Evolutionary conservation across 1,140 invertebrate genomes (phyloP).

Genomic region (Orchestia grillus): DNA sequence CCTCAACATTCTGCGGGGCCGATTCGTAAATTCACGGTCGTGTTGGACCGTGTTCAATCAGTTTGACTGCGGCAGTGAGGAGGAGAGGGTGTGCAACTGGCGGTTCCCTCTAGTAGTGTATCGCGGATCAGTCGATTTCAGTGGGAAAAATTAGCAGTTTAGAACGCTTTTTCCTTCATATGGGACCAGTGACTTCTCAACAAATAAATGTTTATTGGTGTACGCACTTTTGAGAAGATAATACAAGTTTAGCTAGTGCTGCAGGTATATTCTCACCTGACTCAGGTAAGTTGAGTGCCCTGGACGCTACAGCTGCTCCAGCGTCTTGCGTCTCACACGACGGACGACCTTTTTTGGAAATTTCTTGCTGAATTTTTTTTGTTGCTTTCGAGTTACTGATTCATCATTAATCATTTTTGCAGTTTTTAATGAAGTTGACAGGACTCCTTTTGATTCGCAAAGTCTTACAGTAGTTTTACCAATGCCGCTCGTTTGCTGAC

Average conservation of each 20-base stretch:
- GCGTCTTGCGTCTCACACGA: neutral
- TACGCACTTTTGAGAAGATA: neutral
- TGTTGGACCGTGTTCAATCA: neutral
- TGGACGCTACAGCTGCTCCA: neutral
- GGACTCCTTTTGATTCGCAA: neutral
- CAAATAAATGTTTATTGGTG: neutral
- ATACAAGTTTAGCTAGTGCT: neutral
- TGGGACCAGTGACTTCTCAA: neutral
- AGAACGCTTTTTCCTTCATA: neutral
- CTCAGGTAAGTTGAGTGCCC: neutral
- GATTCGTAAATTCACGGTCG: neutral
- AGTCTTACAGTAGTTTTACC: neutral
- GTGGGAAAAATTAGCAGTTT: neutral
- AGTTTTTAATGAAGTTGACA: neutral
- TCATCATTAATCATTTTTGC: neutral
- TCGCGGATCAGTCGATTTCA: neutral
- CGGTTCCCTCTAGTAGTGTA: neutral
- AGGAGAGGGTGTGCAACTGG: neutral
- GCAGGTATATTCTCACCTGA: neutral
- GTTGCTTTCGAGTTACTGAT: neutral
- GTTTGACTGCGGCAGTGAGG: slow-evolving; percentile 4
- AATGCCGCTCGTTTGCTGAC: neutral
- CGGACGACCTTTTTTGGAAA: neutral
- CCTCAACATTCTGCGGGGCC: neutral
- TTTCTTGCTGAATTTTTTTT: neutral